These are phyloP conservation scores for Hybognathus amarus DNA, from an alignment of 2,797 vertebrate genomes.

Conservation along the genomic window DNA sequence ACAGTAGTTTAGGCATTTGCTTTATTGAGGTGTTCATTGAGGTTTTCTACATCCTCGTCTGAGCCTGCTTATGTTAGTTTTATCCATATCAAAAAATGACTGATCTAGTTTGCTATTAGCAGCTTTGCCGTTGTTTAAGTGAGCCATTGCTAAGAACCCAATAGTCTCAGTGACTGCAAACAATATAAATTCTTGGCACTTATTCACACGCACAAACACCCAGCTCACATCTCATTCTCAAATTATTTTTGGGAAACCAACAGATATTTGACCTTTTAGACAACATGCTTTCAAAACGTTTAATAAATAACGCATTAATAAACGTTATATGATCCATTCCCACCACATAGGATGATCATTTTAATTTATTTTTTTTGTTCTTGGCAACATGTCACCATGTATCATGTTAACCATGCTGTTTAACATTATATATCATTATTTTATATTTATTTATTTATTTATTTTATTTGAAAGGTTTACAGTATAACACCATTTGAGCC, in stretches of 20 bases:
- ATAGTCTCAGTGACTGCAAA: constrained; percentile 8
- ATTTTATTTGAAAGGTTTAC: background rate
- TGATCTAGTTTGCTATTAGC: constrained; percentile 27
- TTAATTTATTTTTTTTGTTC: background rate
- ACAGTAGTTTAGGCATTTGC: background rate
- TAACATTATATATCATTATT: background rate
- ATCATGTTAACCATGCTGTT: background rate
- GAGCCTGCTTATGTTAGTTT: background rate
- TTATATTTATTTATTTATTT: too few species aligned
- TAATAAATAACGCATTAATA: too few species aligned
- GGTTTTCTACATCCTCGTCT: background rate
- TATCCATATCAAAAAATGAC: constrained; percentile 4
- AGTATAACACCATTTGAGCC: background rate
- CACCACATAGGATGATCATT: background rate
- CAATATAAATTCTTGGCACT: background rate
- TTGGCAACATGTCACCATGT: too few species aligned
- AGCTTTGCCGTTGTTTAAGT: constrained; percentile 43
- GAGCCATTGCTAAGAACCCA: constrained; percentile 13
- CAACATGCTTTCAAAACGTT: background rate
- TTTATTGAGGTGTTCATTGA: background rate
- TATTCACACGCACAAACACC: constrained; percentile 23
- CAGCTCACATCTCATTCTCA: background rate
- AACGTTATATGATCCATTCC: background rate
- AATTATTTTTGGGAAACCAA: background rate
- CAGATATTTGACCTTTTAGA: background rate